Evolutionary conservation across 2,113 vertebrate species (phyloP).

Genomic region (Numenius arquata): DNA sequence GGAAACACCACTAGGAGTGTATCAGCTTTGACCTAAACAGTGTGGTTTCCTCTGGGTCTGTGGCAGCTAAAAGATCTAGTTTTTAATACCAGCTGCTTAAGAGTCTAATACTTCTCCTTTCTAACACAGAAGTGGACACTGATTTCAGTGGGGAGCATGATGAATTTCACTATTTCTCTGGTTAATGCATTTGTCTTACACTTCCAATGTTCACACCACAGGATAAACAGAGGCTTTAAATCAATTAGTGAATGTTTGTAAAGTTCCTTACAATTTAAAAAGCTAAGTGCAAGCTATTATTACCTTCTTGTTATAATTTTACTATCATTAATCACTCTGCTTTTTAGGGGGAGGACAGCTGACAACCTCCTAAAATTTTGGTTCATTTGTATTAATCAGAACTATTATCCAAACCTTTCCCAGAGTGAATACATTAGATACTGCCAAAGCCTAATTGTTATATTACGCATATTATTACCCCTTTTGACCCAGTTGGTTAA

Average conservation of each 20-base stretch:
- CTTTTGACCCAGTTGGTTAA: not conserved
- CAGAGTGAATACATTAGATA: not conserved
- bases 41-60: not conserved
- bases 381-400: constrained; percentile 9
- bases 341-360: constrained; percentile 27
- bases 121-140: not conserved
- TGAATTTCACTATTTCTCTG: not conserved
- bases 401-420: not conserved
- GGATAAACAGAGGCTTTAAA: constrained; percentile 3
- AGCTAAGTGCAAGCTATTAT: not conserved
- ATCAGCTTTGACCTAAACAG: not conserved
- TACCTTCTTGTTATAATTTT: constrained; percentile 9
- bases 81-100: not conserved
- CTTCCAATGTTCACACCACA: not conserved
- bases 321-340: not conserved
- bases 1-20: not conserved
- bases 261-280: constrained; percentile 14
- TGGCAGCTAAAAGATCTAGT: not conserved
- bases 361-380: not conserved
- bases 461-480: not conserved
- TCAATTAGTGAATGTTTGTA: not conserved
- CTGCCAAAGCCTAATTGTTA: not conserved
- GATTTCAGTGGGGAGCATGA: not conserved
- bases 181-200: not conserved
- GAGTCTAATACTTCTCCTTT: not conserved